Conservation (phyloP, 2,113 vertebrate genomes). For the Danio rerio region DNA sequence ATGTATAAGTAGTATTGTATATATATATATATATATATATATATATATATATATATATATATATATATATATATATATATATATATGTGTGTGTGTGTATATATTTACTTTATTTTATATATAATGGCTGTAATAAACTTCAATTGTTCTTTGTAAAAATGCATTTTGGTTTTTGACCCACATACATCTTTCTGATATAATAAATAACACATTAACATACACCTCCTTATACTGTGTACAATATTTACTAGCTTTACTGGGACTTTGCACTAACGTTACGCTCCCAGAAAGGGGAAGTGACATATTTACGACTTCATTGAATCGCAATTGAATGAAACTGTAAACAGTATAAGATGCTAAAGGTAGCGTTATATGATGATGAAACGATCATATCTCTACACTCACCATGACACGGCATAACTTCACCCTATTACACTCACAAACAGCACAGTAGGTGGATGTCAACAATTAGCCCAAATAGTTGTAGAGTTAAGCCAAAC, state of each 20-base stretch:
- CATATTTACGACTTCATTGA: not conserved
- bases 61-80: too few relatives aligned
- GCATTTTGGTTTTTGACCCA: not conserved
- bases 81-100: too few relatives aligned
- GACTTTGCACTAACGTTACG: not conserved
- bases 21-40: too few relatives aligned
- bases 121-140: too few relatives aligned
- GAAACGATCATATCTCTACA: not conserved
- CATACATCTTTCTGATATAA: not conserved
- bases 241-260: not conserved
- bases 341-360: too few relatives aligned
- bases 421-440: not conserved
- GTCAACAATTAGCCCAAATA: not conserved
- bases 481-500: not conserved
- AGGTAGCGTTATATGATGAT: not conserved
- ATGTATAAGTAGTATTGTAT: too few relatives aligned
- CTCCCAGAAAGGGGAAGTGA: not conserved
- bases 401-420: constrained; percentile 10
- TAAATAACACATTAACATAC: too few relatives aligned
- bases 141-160: too few relatives aligned
- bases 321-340: not conserved
- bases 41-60: too few relatives aligned
- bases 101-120: too few relatives aligned
- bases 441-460: not conserved
- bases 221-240: too few relatives aligned